Percentiles rank a stretch among this genome's conserved stretches.
phyloP scores from a whole-genome alignment of 2,113 vertebrate genomes.

The Chaetodon auriga region DNA sequence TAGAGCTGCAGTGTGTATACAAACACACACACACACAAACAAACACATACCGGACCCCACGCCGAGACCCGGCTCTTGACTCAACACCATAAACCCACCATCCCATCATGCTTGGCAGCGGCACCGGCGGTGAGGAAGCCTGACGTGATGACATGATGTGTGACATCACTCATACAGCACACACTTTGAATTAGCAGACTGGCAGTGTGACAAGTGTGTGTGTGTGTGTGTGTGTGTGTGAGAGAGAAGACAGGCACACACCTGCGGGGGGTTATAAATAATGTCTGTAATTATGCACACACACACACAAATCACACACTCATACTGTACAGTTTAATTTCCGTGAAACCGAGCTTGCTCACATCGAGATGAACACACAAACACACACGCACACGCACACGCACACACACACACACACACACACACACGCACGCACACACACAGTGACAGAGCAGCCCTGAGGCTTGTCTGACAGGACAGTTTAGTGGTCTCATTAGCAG shows the following conservation, averaged over 20 bases:
- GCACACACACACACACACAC: constrained; percentile 21
- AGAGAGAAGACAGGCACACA: constrained; percentile 42
- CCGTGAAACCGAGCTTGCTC: constrained; percentile 21
- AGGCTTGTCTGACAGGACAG: constrained; percentile 76
- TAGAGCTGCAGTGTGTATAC: constrained; percentile 39
- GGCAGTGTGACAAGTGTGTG: constrained; percentile 32
- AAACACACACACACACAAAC: constrained; percentile 47
- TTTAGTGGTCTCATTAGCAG: constrained; percentile 84
- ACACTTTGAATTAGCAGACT: constrained; percentile 63
- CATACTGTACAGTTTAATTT: constrained; percentile 39
- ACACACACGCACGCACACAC: constrained; percentile 9
- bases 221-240: constrained; percentile 14
- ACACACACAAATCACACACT: constrained; percentile 46
- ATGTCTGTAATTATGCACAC: constrained; percentile 74
- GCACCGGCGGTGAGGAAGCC: constrained; percentile 47
- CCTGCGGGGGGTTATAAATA: constrained; percentile 64
- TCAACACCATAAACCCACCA: constrained; percentile 70
- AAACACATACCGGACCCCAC: constrained; percentile 48
- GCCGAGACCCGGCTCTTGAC: constrained; percentile 48
- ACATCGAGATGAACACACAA: constrained; percentile 38
- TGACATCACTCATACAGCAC: constrained; percentile 67
- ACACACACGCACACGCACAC: constrained; percentile 12
- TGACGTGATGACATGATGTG: constrained; percentile 66
- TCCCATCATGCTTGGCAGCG: constrained; percentile 60
- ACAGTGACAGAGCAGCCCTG: constrained; percentile 44